A percentile compares a stretch with the other conserved stretches of the same genome.
Conservation (phyloP, 2,888 invertebrate species). For the Torymus tubicola region DNA sequence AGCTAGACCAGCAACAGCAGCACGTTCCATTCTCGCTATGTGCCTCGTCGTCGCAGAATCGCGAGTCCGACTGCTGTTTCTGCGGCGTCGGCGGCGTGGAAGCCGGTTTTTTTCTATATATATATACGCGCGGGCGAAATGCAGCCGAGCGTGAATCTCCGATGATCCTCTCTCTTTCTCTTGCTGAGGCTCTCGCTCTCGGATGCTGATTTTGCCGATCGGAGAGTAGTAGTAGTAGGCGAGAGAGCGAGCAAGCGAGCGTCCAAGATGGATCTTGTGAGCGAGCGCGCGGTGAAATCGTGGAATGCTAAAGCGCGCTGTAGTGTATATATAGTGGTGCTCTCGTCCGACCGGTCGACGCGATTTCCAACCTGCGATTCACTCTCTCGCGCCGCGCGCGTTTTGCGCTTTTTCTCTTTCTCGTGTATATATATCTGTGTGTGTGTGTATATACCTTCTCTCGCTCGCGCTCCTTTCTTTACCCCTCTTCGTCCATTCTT, state of each 20-base stretch:
- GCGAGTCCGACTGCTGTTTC: neutral
- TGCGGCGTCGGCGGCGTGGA: neutral
- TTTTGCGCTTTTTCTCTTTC: neutral
- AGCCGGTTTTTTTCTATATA: slow-evolving; percentile 31
- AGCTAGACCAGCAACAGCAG: too few relatives aligned
- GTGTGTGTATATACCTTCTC: too few relatives aligned
- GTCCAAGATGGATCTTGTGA: slow-evolving; percentile 41
- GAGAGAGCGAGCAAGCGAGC: neutral
- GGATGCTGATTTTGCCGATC: slow-evolving; percentile 51
- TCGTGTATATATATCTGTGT: too few relatives aligned
- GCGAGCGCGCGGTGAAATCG: slow-evolving; percentile 47
- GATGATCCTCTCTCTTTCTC: slow-evolving; percentile 21
- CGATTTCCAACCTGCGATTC: slow-evolving; percentile 40
- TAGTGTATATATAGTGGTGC: neutral
- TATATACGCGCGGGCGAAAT: neutral
- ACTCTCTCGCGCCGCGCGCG: slow-evolving; percentile 9
- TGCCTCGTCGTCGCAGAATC: neutral
- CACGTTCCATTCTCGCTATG: too few relatives aligned
- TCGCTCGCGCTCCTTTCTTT: neutral
- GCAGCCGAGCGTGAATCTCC: slow-evolving; percentile 24
- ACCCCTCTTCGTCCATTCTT: neutral
- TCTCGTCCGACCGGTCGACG: slow-evolving; percentile 44
- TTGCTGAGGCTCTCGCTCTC: neutral
- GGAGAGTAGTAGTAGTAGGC: neutral
- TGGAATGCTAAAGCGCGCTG: slow-evolving; percentile 49